These are phyloP conservation scores for Jaculus jaculus DNA, from an alignment of 2,113 vertebrate species.

Conservation along the genomic window DNA sequence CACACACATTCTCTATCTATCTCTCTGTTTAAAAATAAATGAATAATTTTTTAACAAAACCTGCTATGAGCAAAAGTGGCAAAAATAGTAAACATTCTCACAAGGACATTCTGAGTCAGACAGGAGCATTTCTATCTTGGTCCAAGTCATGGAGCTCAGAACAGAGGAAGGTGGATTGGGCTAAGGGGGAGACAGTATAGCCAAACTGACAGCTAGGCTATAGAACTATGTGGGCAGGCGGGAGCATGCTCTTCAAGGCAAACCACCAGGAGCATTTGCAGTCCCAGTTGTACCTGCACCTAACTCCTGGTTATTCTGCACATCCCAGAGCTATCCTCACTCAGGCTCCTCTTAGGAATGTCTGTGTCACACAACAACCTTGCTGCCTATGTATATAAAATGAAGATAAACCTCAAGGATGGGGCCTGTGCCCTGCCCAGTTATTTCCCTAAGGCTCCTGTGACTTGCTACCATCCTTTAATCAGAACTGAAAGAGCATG, in stretches of 20 bases:
- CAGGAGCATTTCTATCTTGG: not conserved
- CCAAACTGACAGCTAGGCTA: not conserved
- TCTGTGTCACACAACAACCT: not conserved
- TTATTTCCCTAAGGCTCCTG: not conserved
- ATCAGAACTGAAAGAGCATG: not conserved
- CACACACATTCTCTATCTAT: too few species aligned
- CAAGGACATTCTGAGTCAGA: not conserved
- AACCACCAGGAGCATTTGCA: not conserved
- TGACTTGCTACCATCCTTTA: not conserved
- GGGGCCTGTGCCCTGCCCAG: not conserved
- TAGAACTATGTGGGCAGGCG: not conserved
- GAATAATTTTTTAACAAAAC: too few species aligned
- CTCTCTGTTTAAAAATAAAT: too few species aligned
- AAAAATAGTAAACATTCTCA: not conserved
- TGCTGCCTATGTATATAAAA: not conserved
- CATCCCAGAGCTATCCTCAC: not conserved
- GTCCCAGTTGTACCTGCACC: too few species aligned
- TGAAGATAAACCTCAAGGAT: not conserved
- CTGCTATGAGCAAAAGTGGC: not conserved
- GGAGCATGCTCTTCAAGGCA: not conserved
- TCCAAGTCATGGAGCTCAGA: not conserved
- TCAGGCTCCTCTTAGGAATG: not conserved
- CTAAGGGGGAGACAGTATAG: not conserved
- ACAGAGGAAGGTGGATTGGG: not conserved
- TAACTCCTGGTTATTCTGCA: not conserved